phyloP scores from a whole-genome alignment of 2,113 vertebrate species.

The Gymnorhina tibicen region DNA sequence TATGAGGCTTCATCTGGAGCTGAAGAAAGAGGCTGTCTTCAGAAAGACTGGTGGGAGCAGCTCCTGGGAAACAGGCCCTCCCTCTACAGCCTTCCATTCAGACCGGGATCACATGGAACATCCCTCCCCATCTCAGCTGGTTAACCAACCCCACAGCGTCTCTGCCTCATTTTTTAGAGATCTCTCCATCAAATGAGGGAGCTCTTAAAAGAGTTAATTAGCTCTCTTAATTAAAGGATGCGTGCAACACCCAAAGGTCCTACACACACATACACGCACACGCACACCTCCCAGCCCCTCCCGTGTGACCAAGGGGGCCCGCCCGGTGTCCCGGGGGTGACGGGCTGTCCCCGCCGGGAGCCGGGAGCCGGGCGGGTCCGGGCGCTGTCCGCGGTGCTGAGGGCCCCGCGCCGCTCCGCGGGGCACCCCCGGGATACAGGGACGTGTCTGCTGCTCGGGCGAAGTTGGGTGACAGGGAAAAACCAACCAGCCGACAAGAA shows the following conservation, averaged over 20 bases:
- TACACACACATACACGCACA: rapidly evolving
- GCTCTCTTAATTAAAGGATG: background rate
- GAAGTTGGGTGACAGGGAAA: no score
- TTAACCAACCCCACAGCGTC: rapidly evolving
- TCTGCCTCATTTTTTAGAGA: background rate
- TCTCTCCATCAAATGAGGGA: background rate
- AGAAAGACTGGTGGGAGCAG: background rate
- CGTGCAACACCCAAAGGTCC: background rate
- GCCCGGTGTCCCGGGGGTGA: background rate
- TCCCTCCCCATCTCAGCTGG: background rate
- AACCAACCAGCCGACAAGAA: background rate
- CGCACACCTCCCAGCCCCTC: background rate
- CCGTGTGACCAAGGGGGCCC: background rate
- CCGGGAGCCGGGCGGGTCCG: background rate
- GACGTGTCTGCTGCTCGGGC: background rate
- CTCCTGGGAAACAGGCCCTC: background rate
- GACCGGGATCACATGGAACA: rapidly evolving
- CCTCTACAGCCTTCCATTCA: background rate
- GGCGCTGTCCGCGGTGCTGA: conserved; percentile 42
- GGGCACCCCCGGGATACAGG: rapidly evolving
- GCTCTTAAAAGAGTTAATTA: background rate
- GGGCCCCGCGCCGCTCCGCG: background rate
- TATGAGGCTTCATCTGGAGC: background rate
- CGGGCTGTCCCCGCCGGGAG: background rate
- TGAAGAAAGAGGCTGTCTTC: background rate